A percentile compares a stretch with the other conserved stretches of the same genome.
These are phyloP conservation scores for Acromyrmex heyeri DNA, from an alignment of 1,140 invertebrate species.

Conservation along the genomic window DNA sequence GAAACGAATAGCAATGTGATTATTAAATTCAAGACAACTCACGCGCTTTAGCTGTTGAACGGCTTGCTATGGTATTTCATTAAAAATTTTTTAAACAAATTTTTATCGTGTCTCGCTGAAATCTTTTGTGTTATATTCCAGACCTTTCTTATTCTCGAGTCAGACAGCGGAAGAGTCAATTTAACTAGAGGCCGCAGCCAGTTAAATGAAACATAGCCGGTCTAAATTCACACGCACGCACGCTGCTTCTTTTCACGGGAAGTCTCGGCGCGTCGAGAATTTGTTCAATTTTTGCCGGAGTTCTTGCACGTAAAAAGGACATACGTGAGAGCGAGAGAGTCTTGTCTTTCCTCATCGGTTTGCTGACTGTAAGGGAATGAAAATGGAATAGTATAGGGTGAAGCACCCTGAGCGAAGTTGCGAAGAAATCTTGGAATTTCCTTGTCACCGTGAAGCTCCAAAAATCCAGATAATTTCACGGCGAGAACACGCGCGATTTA, in stretches of 20 bases:
- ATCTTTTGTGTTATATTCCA: neutral
- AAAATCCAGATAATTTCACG: conserved; percentile 69
- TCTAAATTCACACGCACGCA: conserved; percentile 44
- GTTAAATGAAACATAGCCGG: conserved; percentile 54
- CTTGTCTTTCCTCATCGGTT: conserved; percentile 19
- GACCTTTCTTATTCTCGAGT: conserved; percentile 42
- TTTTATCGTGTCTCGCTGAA: conserved; percentile 40
- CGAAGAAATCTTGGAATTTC: conserved; percentile 64
- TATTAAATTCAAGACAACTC: conserved; percentile 51
- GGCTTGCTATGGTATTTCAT: conserved; percentile 52
- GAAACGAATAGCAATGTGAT: conserved; percentile 56
- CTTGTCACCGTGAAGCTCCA: conserved; percentile 45
- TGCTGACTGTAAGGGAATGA: conserved; percentile 23
- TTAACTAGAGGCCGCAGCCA: conserved; percentile 26
- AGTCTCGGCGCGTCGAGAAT: conserved; percentile 38
- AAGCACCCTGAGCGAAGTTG: neutral
- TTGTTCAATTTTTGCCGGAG: conserved; percentile 35
- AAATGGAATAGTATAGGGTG: neutral
- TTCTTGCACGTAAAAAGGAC: conserved; percentile 25
- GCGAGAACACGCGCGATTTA: conserved; percentile 71
- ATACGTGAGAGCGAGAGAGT: neutral
- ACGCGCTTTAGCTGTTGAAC: neutral
- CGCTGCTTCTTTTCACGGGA: conserved; percentile 11
- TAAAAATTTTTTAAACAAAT: conserved; percentile 52
- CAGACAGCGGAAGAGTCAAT: conserved; percentile 58